A percentile compares a stretch with the other conserved stretches of the same genome.
Evolutionary conservation across 1,140 invertebrate genomes (phyloP).

Genomic region (Drosophila sucinea): DNA sequence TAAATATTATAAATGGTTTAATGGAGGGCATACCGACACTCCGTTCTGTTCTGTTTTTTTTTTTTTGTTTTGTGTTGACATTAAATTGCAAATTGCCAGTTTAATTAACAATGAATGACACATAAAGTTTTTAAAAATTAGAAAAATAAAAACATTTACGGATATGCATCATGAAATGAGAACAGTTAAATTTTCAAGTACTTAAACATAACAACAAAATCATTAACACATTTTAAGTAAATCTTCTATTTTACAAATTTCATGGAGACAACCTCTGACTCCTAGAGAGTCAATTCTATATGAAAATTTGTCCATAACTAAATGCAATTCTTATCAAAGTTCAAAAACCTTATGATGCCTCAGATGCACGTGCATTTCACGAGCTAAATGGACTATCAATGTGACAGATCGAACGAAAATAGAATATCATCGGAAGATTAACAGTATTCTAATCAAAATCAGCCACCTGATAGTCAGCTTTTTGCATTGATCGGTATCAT

Average conservation of each 20-base stretch:
- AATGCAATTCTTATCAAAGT: slow-evolving; percentile 20
- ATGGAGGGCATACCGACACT: background rate
- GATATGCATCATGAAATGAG: no score
- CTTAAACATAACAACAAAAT: no score
- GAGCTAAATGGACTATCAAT: background rate
- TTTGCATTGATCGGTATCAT: background rate
- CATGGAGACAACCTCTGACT: no score
- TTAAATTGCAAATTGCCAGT: background rate
- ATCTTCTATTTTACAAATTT: no score
- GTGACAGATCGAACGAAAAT: background rate
- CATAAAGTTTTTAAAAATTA: background rate
- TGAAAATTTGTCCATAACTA: no score
- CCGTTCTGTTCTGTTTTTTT: background rate
- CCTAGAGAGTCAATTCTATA: no score
- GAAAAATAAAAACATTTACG: background rate
- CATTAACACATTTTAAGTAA: no score
- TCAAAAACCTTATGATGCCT: slow-evolving; percentile 33
- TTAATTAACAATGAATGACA: background rate
- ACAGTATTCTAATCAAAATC: background rate
- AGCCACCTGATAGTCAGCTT: background rate
- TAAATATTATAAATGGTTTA: background rate
- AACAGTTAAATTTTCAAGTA: no score
- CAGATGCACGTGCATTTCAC: slow-evolving; percentile 6
- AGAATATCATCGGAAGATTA: slow-evolving; percentile 2
- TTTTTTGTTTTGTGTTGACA: background rate